These are phyloP conservation scores for Etheostoma perlongum DNA, from an alignment of 2,797 vertebrate species.

Conservation along the genomic window DNA sequence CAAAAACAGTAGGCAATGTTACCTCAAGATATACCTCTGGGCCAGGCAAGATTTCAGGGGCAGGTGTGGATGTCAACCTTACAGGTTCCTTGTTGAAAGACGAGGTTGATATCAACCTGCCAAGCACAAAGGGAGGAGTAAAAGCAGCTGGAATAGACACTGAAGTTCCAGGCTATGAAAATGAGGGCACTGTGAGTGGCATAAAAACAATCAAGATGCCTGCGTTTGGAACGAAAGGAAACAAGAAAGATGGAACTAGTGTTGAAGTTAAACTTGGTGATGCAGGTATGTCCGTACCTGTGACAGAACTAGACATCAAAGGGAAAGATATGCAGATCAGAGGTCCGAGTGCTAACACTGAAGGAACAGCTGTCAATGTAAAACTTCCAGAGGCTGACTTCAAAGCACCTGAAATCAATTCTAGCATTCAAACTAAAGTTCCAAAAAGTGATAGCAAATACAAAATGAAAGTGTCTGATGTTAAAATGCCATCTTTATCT, in stretches of 20 bases:
- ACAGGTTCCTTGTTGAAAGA: slow-evolving; percentile 45
- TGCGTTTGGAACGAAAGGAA: slow-evolving; percentile 35
- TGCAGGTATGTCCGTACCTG: slow-evolving; percentile 6
- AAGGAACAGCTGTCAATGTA: slow-evolving; percentile 5
- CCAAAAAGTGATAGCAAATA: slow-evolving; percentile 31
- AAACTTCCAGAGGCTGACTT: slow-evolving; percentile 9
- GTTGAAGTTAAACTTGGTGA: slow-evolving; percentile 47
- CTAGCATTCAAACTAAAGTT: slow-evolving; percentile 19
- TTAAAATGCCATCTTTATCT: slow-evolving; percentile 21
- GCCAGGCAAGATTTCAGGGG: slow-evolving; percentile 46
- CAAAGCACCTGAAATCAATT: slow-evolving; percentile 1
- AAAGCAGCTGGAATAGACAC: slow-evolving; percentile 37
- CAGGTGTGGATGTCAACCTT: slow-evolving; percentile 45
- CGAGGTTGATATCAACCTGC: slow-evolving; percentile 34
- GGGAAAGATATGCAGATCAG: slow-evolving; percentile 14
- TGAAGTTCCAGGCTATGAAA: not conserved
- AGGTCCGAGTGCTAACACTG: slow-evolving; percentile 9
- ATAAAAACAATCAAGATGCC: slow-evolving; percentile 36
- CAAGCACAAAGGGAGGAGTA: slow-evolving; percentile 26
- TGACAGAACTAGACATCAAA: slow-evolving; percentile 22
- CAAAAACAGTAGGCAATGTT: slow-evolving; percentile 50
- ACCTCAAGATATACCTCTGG: slow-evolving; percentile 58
- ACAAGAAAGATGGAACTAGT: slow-evolving; percentile 21
- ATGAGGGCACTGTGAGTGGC: slow-evolving; percentile 4
- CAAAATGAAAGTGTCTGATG: slow-evolving; percentile 14